Evolutionary conservation across 2,888 invertebrate species (phyloP).

Genomic region (Parnassius glacialis): DNA sequence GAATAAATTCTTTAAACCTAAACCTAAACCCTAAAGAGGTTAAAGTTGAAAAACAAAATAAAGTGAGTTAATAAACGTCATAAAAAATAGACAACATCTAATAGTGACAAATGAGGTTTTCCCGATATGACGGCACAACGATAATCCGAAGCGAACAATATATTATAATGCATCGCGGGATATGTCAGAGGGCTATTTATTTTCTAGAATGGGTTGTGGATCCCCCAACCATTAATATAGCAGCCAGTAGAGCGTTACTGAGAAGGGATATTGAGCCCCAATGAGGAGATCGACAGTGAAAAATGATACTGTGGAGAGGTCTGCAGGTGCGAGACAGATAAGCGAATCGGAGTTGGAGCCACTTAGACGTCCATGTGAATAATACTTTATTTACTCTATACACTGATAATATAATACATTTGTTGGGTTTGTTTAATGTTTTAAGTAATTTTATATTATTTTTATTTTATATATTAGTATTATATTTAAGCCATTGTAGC

Average conservation of each 20-base stretch:
- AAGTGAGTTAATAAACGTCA: no score
- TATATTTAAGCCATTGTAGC: no score
- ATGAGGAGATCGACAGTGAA: conserved; percentile 65
- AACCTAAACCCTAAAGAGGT: no score
- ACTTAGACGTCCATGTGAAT: not conserved
- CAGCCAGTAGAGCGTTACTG: conserved; percentile 60
- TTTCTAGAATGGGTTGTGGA: conserved; percentile 60
- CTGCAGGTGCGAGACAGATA: conserved; percentile 44
- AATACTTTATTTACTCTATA: not conserved
- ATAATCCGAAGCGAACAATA: conserved; percentile 58
- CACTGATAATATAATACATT: conserved; percentile 9
- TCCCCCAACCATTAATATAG: conserved; percentile 69
- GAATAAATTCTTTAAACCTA: no score
- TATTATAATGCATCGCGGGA: conserved; percentile 72
- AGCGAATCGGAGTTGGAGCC: conserved; percentile 4
- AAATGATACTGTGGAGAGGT: conserved; percentile 57
- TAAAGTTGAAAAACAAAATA: no score
- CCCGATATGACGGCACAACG: conserved; percentile 44
- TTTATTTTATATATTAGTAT: no score
- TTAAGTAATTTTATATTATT: no score
- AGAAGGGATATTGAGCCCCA: conserved; percentile 54
- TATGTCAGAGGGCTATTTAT: conserved; percentile 71
- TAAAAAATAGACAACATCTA: not conserved
- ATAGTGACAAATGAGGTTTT: not conserved
- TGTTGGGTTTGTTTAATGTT: not conserved